Percentiles rank a stretch among this genome's conserved stretches.
Conservation (phyloP, 2,797 vertebrate genomes). For the Mus minutoides region DNA sequence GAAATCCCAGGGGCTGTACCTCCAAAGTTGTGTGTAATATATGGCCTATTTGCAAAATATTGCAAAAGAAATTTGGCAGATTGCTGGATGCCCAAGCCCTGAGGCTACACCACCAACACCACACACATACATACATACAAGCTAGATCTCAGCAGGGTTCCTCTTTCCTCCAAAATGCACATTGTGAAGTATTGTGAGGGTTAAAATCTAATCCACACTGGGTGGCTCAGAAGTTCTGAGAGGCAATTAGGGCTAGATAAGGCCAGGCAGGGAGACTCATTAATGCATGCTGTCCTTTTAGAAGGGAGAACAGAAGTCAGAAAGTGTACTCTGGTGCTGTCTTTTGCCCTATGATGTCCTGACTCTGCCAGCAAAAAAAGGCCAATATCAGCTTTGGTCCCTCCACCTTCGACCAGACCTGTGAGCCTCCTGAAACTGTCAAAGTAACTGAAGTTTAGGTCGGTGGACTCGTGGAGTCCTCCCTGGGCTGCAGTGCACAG, state of each 20-base stretch:
- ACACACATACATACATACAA: background rate
- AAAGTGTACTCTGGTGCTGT: background rate
- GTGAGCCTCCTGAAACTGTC: background rate
- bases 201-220: background rate
- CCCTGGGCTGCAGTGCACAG: background rate
- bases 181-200: background rate
- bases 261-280: background rate
- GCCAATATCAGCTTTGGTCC: background rate
- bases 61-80: background rate
- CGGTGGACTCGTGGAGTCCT: background rate
- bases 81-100: background rate
- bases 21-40: background rate
- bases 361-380: background rate
- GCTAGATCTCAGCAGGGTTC: background rate
- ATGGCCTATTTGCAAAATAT: background rate
- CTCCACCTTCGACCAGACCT: background rate
- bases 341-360: background rate
- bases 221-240: background rate
- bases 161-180: background rate
- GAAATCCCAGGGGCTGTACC: background rate
- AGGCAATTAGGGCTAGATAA: background rate
- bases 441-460: background rate
- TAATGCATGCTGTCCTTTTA: background rate
- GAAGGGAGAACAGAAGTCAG: background rate
- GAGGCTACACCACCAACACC: background rate